A percentile compares a stretch with the other conserved stretches of the same genome.
phyloP scores from a whole-genome alignment of 2,888 invertebrate genomes.

The Desoria tigrina region DNA sequence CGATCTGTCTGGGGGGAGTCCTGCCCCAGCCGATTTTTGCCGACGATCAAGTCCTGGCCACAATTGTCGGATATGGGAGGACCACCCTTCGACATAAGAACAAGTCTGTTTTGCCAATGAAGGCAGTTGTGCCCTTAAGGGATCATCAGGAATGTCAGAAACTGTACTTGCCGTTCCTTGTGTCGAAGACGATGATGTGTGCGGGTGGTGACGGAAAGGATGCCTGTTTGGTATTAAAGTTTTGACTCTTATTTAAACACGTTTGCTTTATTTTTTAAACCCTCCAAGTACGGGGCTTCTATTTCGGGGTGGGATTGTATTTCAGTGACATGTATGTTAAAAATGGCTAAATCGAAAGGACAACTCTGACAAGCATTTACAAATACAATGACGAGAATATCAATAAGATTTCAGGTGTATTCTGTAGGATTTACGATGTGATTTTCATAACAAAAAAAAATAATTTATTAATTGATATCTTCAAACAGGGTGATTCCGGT shows the following conservation, averaged over 20 bases:
- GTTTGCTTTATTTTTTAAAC: too few relatives aligned
- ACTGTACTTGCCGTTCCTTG: conserved; percentile 55
- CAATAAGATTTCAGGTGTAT: too few relatives aligned
- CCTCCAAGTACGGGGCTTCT: conserved; percentile 3
- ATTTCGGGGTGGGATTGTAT: too few relatives aligned
- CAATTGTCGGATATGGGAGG: conserved; percentile 24
- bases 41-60: conserved; percentile 14
- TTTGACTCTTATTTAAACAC: too few relatives aligned
- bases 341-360: too few relatives aligned
- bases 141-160: conserved; percentile 61
- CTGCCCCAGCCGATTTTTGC: background rate
- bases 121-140: conserved; percentile 83
- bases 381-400: too few relatives aligned
- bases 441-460: too few relatives aligned
- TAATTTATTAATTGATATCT: too few relatives aligned
- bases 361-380: too few relatives aligned
- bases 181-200: conserved; percentile 83
- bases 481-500: conserved; percentile 16
- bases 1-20: conserved; percentile 66
- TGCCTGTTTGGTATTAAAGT: conserved; percentile 56
- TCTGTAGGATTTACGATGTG: too few relatives aligned
- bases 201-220: conserved; percentile 68
- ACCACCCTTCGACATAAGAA: background rate
- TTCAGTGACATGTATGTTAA: too few relatives aligned
- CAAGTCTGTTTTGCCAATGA: conserved; percentile 72